phyloP scores from a whole-genome alignment of 2,888 invertebrate species.

The Drosophila silvestris region DNA sequence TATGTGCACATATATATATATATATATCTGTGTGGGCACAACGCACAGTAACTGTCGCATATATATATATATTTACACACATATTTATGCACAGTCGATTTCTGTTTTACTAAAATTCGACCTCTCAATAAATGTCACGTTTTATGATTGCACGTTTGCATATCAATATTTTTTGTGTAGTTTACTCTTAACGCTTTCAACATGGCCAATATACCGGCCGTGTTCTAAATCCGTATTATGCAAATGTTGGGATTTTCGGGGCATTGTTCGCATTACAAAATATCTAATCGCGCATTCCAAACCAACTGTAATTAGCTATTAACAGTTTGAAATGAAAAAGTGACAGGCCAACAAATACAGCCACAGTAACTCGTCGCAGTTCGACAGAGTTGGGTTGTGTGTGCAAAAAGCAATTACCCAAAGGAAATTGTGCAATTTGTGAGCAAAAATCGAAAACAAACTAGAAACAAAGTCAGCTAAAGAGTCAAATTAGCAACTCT shows the following conservation, averaged over 20 bases:
- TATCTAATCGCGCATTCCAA: conserved; percentile 43
- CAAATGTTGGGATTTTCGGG: conserved; percentile 59
- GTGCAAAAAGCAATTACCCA: conserved; percentile 70
- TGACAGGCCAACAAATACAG: background rate
- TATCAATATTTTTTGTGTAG: conserved; percentile 57
- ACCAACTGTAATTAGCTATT: conserved; percentile 31
- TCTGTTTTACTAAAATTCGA: conserved; percentile 49
- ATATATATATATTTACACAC: conserved; percentile 7
- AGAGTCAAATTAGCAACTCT: conserved; percentile 4
- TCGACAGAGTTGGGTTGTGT: background rate
- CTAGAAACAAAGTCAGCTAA: conserved; percentile 22
- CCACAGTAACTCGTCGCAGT: background rate
- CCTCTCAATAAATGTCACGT: conserved; percentile 75
- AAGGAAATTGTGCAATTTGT: conserved; percentile 77
- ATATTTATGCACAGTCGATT: conserved; percentile 61
- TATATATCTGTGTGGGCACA: conserved; percentile 5
- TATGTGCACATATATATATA: background rate
- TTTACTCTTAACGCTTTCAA: conserved; percentile 32
- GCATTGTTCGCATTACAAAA: conserved; percentile 36
- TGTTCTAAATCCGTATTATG: conserved; percentile 61
- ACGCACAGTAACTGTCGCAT: conserved; percentile 7
- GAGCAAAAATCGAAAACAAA: conserved; percentile 60
- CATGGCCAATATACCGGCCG: conserved; percentile 8
- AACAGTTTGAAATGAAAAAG: background rate
- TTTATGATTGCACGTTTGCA: conserved; percentile 70